Percentiles rank a stretch among this genome's conserved stretches.
Evolutionary conservation across 1,140 invertebrate genomes (phyloP).

Genomic region (Amyelois transitella): DNA sequence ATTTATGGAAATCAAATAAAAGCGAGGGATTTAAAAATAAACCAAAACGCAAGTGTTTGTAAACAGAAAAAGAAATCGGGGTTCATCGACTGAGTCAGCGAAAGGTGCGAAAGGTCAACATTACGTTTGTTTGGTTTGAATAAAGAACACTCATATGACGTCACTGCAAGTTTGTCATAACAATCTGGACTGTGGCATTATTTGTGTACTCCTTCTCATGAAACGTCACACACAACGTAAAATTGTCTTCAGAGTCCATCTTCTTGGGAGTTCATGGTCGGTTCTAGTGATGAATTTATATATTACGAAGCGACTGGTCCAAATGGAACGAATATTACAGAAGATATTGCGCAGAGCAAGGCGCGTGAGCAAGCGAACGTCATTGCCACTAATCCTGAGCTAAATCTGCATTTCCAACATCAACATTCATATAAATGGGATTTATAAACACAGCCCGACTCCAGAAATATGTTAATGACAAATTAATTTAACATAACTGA

Average conservation of each 20-base stretch:
- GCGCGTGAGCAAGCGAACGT: constrained; percentile 11
- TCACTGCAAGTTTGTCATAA: constrained; percentile 9
- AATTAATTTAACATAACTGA: neutral
- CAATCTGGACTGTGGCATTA: constrained; percentile 3
- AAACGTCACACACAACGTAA: neutral
- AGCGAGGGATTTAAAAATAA: constrained; percentile 50
- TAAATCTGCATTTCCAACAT: constrained; percentile 20
- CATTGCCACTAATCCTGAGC: constrained; percentile 19
- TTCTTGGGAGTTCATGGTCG: no score
- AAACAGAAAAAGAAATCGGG: constrained; percentile 32
- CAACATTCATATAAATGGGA: constrained; percentile 12
- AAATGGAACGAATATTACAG: constrained; percentile 1
- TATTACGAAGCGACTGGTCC: neutral
- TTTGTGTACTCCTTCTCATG: constrained; percentile 1
- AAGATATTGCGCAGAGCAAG: constrained; percentile 4
- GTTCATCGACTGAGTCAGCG: constrained; percentile 5
- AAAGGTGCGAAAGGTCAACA: constrained; percentile 29
- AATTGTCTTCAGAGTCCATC: no score
- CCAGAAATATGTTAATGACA: constrained; percentile 5
- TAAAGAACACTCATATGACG: neutral
- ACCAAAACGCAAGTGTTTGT: constrained; percentile 27
- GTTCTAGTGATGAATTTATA: no score
- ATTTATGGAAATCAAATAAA: constrained; percentile 70
- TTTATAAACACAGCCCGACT: constrained; percentile 6
- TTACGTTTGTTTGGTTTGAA: constrained; percentile 30